Percentiles rank a stretch among this genome's conserved stretches.
Conservation (phyloP, 2,797 vertebrate genomes). For the Clarias laeviceps region DNA sequence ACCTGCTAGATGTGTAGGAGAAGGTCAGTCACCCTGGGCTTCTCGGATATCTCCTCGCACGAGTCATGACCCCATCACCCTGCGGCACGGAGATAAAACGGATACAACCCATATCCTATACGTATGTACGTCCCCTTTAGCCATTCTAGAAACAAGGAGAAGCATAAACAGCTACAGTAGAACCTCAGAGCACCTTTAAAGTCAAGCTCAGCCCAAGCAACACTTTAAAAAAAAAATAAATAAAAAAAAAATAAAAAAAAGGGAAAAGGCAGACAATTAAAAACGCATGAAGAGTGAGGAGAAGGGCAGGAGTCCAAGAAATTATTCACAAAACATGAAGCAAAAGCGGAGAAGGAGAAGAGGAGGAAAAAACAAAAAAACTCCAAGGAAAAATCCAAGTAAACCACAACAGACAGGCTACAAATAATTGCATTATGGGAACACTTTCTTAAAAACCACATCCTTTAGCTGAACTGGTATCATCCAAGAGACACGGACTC, state of each 20-base stretch:
- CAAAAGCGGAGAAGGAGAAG: neutral
- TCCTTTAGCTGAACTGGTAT: slow-evolving; percentile 78
- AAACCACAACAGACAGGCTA: slow-evolving; percentile 59
- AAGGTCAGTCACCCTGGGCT: slow-evolving; percentile 35
- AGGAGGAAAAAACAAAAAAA: no score
- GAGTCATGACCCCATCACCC: slow-evolving; percentile 36
- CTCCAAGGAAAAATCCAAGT: slow-evolving; percentile 22
- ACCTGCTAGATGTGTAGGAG: neutral
- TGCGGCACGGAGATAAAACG: slow-evolving; percentile 30
- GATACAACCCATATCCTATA: slow-evolving; percentile 10
- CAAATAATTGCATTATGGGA: slow-evolving; percentile 77
- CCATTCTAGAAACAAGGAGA: slow-evolving; percentile 7
- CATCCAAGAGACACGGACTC: slow-evolving; percentile 75
- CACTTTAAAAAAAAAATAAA: neutral
- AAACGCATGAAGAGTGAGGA: slow-evolving; percentile 38
- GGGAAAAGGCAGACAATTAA: slow-evolving; percentile 45
- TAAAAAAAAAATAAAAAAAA: no score
- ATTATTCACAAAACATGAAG: slow-evolving; percentile 20
- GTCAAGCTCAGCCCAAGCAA: slow-evolving; percentile 13
- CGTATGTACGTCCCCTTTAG: neutral
- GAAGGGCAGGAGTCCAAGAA: slow-evolving; percentile 23
- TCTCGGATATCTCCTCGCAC: slow-evolving; percentile 12
- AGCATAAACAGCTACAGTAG: slow-evolving; percentile 21
- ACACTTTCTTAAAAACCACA: slow-evolving; percentile 79
- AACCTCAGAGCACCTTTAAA: slow-evolving; percentile 27